Base-by-base conservation (phyloP, 2,888 invertebrate genomes). In the Lepetodrilus schrolli region DNA sequence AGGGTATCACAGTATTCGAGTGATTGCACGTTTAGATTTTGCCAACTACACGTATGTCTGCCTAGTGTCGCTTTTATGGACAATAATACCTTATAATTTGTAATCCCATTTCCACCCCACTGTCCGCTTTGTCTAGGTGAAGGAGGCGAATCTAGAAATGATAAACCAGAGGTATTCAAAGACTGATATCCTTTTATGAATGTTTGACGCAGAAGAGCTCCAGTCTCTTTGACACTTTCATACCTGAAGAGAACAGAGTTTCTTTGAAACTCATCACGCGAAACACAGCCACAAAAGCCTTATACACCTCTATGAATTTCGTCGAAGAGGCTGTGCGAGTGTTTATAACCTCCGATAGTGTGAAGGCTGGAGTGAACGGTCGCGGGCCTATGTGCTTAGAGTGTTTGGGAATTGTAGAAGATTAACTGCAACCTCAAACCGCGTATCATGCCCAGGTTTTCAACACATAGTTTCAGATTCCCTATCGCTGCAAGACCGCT, bases 21-120 rank as follows among this genome's bases (percentile, higher is more conserved):
- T 8, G 47, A 43, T 47, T 47, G 38, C 21, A 23, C 26, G 47
- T 30, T 23, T 23, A 47, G 26, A 47, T 47, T 30, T 0, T 7
- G 58, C 58, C n/a, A 26, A 10, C 58, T 58, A 23, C n/a, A 58
- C 30, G 26, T 43, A 38, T 66, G 38, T 23, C 38, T 37, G 23
- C 38, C 0, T 26, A 23, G 8, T 43, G 47, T 10, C 23, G 10
- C 47, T 7, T 43, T 68, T 68, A 43, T 43, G n/a, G 34, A 13
- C 47, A 47, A 23, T 23, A 68, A 68, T 68, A 68, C 68, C 38
- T 68, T 68, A 68, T 68, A 47, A 43, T 68, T 68, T 68, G 68
- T 68, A 68, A 68, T 47, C 30, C 34, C 17, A 38, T 47, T 68
- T 68, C 68, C 34, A 10, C 26, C 23, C 17, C 20, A 20, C 68